phyloP scores from a whole-genome alignment of 1,140 invertebrate genomes.

The Listronotus oregonensis region DNA sequence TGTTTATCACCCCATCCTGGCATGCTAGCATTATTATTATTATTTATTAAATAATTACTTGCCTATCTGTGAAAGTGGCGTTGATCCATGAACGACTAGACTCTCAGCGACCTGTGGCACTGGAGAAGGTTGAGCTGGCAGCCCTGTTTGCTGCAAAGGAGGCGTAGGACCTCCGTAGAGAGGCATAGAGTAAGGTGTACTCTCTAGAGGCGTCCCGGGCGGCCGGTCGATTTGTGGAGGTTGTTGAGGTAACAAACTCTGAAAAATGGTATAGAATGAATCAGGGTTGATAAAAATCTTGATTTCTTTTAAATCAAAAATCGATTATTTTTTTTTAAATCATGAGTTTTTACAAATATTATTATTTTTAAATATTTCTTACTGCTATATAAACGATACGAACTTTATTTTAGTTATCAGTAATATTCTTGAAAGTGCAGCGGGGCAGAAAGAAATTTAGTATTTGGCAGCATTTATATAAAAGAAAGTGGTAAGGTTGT shows the following conservation, averaged over 20 bases:
- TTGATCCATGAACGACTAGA: constrained; percentile 74
- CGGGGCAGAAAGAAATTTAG: no score
- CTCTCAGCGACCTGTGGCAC: constrained; percentile 43
- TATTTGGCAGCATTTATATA: no score
- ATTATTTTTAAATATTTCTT: no score
- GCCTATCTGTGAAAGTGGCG: constrained; percentile 83
- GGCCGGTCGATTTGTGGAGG: constrained; percentile 50
- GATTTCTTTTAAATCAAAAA: no score
- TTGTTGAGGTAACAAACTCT: constrained; percentile 41
- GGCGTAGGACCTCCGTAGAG: constrained; percentile 52
- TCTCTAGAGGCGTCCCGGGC: constrained; percentile 13
- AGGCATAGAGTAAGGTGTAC: constrained; percentile 49
- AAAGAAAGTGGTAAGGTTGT: no score
- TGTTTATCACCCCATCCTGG: no score
- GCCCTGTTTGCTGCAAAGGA: constrained; percentile 39
- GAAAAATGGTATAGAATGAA: constrained; percentile 2
- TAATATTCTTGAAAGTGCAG: no score
- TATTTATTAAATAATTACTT: neutral
- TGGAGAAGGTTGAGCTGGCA: constrained; percentile 43
- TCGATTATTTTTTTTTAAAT: no score
- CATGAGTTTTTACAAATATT: no score
- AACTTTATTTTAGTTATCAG: no score
- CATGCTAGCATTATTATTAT: neutral
- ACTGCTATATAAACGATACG: no score
- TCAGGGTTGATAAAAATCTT: no score